phyloP scores from a whole-genome alignment of 2,113 vertebrate species.

The Aegithalos caudatus region DNA sequence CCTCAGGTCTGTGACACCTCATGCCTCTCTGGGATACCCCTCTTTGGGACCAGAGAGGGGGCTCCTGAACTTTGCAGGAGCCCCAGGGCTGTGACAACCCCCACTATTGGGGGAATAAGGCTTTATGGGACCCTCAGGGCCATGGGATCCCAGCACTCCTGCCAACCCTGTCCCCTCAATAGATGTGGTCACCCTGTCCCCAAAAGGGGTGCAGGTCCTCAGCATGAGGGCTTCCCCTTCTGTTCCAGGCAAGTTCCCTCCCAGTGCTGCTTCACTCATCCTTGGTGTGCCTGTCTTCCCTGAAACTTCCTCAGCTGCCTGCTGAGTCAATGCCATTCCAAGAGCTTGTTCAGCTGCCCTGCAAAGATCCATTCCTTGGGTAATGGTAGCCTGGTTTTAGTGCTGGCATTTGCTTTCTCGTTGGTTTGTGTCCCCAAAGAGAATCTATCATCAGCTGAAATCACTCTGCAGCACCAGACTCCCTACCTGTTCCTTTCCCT shows the following conservation, averaged over 20 bases:
- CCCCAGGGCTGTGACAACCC: background rate
- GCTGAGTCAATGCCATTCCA: slow-evolving; percentile 75
- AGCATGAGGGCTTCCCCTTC: fast-evolving
- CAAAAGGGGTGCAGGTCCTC: background rate
- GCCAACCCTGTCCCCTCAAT: background rate
- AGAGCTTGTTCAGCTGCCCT: slow-evolving; percentile 73
- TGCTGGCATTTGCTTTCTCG: slow-evolving; percentile 74
- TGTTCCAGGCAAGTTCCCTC: slow-evolving; percentile 75
- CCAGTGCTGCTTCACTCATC: slow-evolving; percentile 77
- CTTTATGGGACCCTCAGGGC: background rate
- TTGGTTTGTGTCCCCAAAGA: slow-evolving; percentile 81
- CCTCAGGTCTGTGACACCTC: background rate
- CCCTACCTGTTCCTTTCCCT: slow-evolving; percentile 77
- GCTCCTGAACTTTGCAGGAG: background rate
- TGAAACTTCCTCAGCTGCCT: background rate
- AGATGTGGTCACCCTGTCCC: background rate
- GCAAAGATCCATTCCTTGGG: slow-evolving; percentile 72
- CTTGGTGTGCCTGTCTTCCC: background rate
- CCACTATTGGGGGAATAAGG: too few relatives aligned
- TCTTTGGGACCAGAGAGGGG: background rate
- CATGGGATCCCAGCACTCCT: background rate
- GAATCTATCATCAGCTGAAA: slow-evolving; percentile 82
- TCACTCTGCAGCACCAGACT: slow-evolving; percentile 73
- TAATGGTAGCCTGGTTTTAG: slow-evolving; percentile 75
- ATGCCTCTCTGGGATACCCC: background rate